A percentile compares a stretch with the other conserved stretches of the same genome.
phyloP scores from a whole-genome alignment of 2,888 invertebrate species.

The Euzophera pinguis region DNA sequence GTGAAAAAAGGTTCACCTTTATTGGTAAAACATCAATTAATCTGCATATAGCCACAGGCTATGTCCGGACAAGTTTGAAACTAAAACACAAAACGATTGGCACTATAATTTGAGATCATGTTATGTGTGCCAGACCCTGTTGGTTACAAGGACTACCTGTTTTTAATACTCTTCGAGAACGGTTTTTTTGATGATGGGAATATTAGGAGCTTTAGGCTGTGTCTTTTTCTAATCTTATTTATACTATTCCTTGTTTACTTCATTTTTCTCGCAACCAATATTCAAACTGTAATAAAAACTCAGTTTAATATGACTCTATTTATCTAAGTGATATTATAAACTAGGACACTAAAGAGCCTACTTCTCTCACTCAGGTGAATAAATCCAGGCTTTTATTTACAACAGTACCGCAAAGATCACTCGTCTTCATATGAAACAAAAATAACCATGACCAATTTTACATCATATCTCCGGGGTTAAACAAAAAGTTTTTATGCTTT shows the following conservation, averaged over 20 bases:
- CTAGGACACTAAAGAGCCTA: too few relatives aligned
- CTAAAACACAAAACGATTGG: not conserved
- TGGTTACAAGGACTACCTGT: slow-evolving; percentile 9
- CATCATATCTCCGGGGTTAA: slow-evolving; percentile 7
- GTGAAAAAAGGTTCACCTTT: not conserved
- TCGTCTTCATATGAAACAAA: too few relatives aligned
- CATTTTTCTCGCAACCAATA: too few relatives aligned
- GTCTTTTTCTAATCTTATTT: not conserved
- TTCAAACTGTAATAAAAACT: too few relatives aligned
- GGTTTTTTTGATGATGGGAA: not conserved
- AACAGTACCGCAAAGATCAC: too few relatives aligned
- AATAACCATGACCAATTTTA: not conserved
- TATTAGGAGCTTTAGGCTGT: not conserved
- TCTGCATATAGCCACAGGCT: not conserved
- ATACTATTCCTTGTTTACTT: too few relatives aligned
- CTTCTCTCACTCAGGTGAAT: too few relatives aligned
- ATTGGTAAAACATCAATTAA: slow-evolving; percentile 2
- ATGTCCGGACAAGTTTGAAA: not conserved
- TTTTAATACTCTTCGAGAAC: not conserved
- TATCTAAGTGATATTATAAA: too few relatives aligned
- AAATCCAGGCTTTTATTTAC: too few relatives aligned
- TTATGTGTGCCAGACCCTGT: not conserved
- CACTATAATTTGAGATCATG: slow-evolving; percentile 1
- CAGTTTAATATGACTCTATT: too few relatives aligned
- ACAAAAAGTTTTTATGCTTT: slow-evolving; percentile 42